Base-by-base conservation (phyloP, 2,113 vertebrate species). In the Psittacula cyanocephala region DNA sequence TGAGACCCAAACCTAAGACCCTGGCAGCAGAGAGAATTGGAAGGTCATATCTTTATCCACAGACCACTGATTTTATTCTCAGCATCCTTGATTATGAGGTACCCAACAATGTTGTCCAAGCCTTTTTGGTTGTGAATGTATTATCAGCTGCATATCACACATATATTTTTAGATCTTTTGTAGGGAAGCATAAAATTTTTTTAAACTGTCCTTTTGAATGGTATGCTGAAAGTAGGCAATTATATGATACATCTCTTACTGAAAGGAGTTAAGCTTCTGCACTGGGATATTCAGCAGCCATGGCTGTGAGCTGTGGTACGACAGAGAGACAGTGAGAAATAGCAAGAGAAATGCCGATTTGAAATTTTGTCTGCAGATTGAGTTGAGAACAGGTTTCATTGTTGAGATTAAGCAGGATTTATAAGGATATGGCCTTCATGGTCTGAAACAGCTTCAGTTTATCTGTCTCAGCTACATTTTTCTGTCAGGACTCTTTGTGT, bases 171-270 rank as follows among this genome's bases (percentile, higher is more conserved):
- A 87, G 11, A 39, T 57, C 4, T 80, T 75, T 72, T 69, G 3
- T 44, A 43, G 6, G 28, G 57, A 92, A 82, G 6, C 4, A 47
- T 8, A 72, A 11, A 2, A 17, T 39, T 43, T 85, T 81, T 55
- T 16, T 2, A 52, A 83, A 53, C 28, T 50, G 13, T 22, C 23
- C 67, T 77, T 88, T 78, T 23, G 31, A 81, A 85, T 50, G 2
- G 3, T 17, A 25, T 1, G 0, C 13, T 44, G 35, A 89, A 89
- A 64, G 35, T 17, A 44, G 24, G 14, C 1, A 0, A 6, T 31
- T 74, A 25, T n/a, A 49, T 49, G 59, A 53, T n/a, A 55, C 5
- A 20, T 80, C 27, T 74, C 46, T 44, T 31, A 41, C 22, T 37
- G 37, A 19, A 91, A 83, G 41, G 19, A 69, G 13, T 37, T 33